Evolutionary conservation across 2,113 vertebrate species (phyloP).

Genomic region (Etheostoma cragini): DNA sequence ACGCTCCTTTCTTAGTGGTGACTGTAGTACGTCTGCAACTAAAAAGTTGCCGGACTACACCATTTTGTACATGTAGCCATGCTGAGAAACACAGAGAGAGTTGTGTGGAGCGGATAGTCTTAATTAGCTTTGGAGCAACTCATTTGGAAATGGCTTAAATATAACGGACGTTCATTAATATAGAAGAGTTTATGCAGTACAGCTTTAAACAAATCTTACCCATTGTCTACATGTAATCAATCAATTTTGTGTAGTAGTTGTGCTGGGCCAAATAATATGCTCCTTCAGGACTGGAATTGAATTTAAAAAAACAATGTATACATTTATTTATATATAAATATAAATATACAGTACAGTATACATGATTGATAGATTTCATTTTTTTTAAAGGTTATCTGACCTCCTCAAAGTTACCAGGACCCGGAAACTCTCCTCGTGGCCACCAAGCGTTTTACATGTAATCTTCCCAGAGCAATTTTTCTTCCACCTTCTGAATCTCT

Average conservation of each 20-base stretch:
- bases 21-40: no score
- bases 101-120: no score
- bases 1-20: no score
- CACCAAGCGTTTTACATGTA: constrained; percentile 17
- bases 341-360: neutral
- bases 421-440: constrained; percentile 5
- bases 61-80: no score
- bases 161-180: no score
- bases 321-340: neutral
- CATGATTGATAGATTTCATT: neutral
- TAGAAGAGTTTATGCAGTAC: no score
- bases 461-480: neutral
- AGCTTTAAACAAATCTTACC: constrained; percentile 4
- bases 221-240: constrained; percentile 19
- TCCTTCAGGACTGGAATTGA: neutral
- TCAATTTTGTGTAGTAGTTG: neutral
- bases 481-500: constrained; percentile 13
- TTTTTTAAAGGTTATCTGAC: neutral
- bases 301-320: neutral
- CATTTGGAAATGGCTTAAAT: no score
- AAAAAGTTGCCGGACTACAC: no score
- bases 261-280: neutral
- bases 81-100: no score
- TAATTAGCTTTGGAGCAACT: no score
- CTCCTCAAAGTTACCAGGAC: neutral